phyloP scores from a whole-genome alignment of 2,797 vertebrate genomes.

The Gymnothorax reevesii region DNA sequence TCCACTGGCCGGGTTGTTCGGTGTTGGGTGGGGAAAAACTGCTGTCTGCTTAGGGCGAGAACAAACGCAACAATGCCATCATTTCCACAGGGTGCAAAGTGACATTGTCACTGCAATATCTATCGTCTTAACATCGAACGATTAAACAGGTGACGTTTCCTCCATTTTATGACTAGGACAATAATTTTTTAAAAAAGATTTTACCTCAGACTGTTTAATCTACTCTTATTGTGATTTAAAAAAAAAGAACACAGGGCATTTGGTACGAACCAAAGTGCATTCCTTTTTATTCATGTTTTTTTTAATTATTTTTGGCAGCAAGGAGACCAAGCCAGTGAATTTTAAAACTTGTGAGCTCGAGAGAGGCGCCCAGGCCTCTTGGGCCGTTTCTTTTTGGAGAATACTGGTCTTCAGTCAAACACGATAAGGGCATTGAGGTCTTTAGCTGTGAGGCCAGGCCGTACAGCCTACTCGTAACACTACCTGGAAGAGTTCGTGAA shows the following conservation, averaged over 20 bases:
- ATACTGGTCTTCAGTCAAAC: constrained; percentile 62
- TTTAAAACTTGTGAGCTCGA: constrained; percentile 74
- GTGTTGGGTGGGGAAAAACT: not conserved
- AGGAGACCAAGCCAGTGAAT: constrained; percentile 48
- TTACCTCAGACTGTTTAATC: constrained; percentile 93
- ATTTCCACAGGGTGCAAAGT: constrained; percentile 67
- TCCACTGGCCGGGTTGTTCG: not conserved
- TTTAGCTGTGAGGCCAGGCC: constrained; percentile 14
- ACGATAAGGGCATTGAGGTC: constrained; percentile 4
- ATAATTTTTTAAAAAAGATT: constrained; percentile 73
- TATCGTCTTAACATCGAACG: constrained; percentile 74
- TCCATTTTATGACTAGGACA: constrained; percentile 48
- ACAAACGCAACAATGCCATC: constrained; percentile 29
- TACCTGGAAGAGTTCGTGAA: constrained; percentile 39
- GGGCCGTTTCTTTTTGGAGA: constrained; percentile 65
- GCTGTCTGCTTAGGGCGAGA: constrained; percentile 42
- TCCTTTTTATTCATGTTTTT: constrained; percentile 95
- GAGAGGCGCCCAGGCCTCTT: constrained; percentile 77
- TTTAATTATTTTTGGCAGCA: constrained; percentile 83
- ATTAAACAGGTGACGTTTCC: constrained; percentile 60
- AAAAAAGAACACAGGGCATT: constrained; percentile 88
- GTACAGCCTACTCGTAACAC: constrained; percentile 26
- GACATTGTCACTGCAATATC: constrained; percentile 62
- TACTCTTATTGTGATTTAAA: constrained; percentile 78
- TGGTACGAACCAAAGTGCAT: constrained; percentile 99